These are phyloP conservation scores for Standfussiana lucernea DNA, from an alignment of 2,888 invertebrate genomes.

Conservation along the genomic window DNA sequence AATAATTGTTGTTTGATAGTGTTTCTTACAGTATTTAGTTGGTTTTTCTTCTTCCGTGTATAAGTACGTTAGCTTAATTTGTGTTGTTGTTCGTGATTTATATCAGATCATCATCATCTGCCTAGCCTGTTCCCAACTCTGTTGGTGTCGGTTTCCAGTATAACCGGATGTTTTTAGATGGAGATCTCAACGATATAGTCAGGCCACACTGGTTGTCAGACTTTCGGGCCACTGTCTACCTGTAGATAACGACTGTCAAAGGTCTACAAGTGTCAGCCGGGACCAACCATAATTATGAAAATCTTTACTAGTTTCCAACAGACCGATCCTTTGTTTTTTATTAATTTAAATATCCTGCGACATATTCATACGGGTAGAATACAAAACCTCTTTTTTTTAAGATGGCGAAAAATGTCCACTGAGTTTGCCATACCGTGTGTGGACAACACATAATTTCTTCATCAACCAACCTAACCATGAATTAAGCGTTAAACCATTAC, in stretches of 20 bases:
- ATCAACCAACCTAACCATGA: slow-evolving; percentile 28
- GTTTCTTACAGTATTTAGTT: not conserved
- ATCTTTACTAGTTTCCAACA: not conserved
- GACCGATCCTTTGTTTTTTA: not conserved
- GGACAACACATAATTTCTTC: slow-evolving; percentile 14
- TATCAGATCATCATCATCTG: not conserved
- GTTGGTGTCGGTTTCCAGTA: no score
- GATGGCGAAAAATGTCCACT: not conserved
- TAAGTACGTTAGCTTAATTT: not conserved
- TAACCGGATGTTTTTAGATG: no score
- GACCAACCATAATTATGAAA: not conserved
- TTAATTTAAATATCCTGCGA: not conserved
- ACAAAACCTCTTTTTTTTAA: not conserved
- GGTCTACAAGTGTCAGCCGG: no score
- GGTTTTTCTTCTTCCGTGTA: not conserved
- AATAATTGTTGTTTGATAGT: slow-evolving; percentile 20
- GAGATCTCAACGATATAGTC: no score
- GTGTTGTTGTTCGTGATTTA: not conserved
- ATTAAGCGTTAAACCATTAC: slow-evolving; percentile 31
- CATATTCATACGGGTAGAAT: not conserved
- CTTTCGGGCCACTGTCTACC: no score
- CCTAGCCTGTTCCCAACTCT: no score
- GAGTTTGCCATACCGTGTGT: not conserved
- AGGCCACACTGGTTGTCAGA: no score
- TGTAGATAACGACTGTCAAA: no score